phyloP scores from a whole-genome alignment of 2,888 invertebrate genomes.

The Heliconius ismenius region DNA sequence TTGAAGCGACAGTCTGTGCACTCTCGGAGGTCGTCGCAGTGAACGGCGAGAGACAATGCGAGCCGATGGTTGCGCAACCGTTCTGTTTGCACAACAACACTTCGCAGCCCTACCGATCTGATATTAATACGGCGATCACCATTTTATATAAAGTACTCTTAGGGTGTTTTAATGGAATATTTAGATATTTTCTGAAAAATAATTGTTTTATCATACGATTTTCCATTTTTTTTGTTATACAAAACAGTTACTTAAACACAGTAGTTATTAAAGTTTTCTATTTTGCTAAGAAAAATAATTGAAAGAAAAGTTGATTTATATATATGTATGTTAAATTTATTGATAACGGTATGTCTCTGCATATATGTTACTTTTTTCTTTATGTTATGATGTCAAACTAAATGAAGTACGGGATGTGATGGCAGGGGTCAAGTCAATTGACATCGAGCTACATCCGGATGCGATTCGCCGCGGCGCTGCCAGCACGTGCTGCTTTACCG shows the following conservation, averaged over 20 bases:
- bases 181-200: not conserved
- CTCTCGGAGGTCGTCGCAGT: slow-evolving; percentile 74
- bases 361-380: slow-evolving; percentile 24
- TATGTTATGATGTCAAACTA: slow-evolving; percentile 32
- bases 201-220: not conserved
- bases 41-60: slow-evolving; percentile 81
- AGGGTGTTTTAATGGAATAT: not conserved
- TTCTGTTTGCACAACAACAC: slow-evolving; percentile 70
- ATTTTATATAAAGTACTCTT: slow-evolving; percentile 8
- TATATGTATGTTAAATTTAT: not conserved
- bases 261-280: not conserved
- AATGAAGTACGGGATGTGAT: slow-evolving; percentile 65
- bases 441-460: slow-evolving; percentile 73
- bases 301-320: not conserved
- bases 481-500: slow-evolving; percentile 61
- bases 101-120: slow-evolving; percentile 59
- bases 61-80: slow-evolving; percentile 76
- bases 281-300: not conserved
- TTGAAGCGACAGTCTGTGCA: slow-evolving; percentile 33
- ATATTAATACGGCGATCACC: slow-evolving; percentile 45
- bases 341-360: too few relatives aligned
- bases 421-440: slow-evolving; percentile 80
- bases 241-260: not conserved
- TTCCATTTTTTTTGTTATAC: not conserved
- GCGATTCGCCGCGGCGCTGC: slow-evolving; percentile 55